Evolutionary conservation across 2,888 invertebrate genomes (phyloP).

Genomic region (Lasioglossum calceatum): DNA sequence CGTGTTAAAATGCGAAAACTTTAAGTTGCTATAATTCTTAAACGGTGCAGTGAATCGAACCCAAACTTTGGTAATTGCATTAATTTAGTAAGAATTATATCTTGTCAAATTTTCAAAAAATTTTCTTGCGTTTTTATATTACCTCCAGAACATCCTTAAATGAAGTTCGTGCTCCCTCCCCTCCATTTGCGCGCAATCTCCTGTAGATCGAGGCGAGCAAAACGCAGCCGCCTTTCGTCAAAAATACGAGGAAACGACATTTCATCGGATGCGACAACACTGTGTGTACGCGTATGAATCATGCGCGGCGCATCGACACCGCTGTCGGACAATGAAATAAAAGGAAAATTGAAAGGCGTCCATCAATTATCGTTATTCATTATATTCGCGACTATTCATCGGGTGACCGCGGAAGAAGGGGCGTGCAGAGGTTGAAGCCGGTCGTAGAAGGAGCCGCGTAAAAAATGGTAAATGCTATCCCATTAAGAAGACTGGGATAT

Average conservation of each 20-base stretch:
- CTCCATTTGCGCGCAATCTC: no score
- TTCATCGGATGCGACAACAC: conserved; percentile 21
- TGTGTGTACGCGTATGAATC: background rate
- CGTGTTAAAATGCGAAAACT: no score
- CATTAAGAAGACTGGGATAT: conserved; percentile 67
- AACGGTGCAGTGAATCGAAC: no score
- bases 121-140: no score
- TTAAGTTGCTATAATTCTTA: no score
- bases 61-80: no score
- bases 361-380: conserved; percentile 56
- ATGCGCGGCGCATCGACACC: background rate
- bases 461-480: conserved; percentile 62
- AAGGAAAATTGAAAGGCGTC: conserved; percentile 28
- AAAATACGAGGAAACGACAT: background rate
- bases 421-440: conserved; percentile 30
- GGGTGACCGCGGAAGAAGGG: conserved; percentile 11
- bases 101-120: no score
- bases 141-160: no score
- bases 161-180: no score
- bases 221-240: conserved; percentile 1
- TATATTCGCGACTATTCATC: conserved; percentile 48
- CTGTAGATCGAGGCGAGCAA: no score
- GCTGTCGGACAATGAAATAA: conserved; percentile 19
- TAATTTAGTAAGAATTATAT: no score
- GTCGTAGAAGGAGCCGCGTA: conserved; percentile 28